A percentile compares a stretch with the other conserved stretches of the same genome.
Conservation (phyloP, 2,888 invertebrate genomes). For the Gisinianus flammeolus region DNA sequence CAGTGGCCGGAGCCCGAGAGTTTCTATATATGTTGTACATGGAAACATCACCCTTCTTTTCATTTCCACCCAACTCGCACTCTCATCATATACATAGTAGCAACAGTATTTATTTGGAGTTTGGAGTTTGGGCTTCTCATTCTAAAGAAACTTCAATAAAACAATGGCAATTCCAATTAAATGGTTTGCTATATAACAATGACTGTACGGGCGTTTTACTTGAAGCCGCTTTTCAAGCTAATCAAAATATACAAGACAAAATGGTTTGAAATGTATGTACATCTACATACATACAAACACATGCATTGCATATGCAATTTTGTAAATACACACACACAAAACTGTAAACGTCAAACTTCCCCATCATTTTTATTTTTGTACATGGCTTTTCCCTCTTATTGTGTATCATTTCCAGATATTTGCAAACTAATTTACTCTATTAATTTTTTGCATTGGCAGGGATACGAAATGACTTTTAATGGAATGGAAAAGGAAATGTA, state of each 20-base stretch:
- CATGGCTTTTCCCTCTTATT: too few species aligned
- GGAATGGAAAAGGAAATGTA: too few species aligned
- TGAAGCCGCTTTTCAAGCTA: not conserved
- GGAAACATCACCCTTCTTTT: not conserved
- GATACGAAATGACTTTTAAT: too few species aligned
- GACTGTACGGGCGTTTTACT: not conserved
- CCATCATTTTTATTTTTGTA: too few species aligned
- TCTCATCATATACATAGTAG: not conserved
- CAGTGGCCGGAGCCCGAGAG: not conserved
- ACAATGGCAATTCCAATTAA: constrained; percentile 16
- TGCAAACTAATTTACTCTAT: too few species aligned
- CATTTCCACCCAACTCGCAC: not conserved
- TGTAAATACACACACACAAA: too few species aligned
- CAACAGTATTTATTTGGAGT: not conserved
- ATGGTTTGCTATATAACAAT: not conserved
- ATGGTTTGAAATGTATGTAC: not conserved
- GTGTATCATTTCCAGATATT: too few species aligned
- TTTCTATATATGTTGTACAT: not conserved
- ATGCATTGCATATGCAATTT: too few species aligned
- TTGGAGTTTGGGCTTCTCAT: not conserved
- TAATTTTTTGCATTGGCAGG: too few species aligned
- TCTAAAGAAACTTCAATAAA: not conserved
- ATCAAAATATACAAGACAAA: not conserved
- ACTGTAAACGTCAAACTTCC: too few species aligned
- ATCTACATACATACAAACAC: too few species aligned